phyloP scores from a whole-genome alignment of 2,797 vertebrate species.

The Esox lucius region DNA sequence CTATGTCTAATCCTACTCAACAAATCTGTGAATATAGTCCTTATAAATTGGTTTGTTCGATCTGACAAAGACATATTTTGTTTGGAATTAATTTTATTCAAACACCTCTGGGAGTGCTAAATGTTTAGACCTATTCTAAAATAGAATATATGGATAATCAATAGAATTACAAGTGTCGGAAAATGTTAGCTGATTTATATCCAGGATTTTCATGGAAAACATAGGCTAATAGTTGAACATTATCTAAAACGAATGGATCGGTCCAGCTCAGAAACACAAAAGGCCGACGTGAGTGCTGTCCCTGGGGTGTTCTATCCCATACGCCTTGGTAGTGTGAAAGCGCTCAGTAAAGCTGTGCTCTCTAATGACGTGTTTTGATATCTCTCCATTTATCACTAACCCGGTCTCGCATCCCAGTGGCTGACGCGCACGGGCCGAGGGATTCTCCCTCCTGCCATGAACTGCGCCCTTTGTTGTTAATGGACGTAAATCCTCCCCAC shows the following conservation, averaged over 20 bases:
- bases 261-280: conserved; percentile 63
- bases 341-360: conserved; percentile 66
- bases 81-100: conserved; percentile 13
- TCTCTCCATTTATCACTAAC: conserved; percentile 73
- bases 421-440: conserved; percentile 52
- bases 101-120: conserved; percentile 28
- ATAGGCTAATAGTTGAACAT: conserved; percentile 54
- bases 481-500: conserved; percentile 71
- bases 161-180: conserved; percentile 50
- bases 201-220: conserved; percentile 60
- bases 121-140: background rate
- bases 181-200: conserved; percentile 49
- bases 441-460: conserved; percentile 57
- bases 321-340: conserved; percentile 67
- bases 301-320: conserved; percentile 66
- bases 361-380: conserved; percentile 77
- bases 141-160: conserved; percentile 45
- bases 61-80: background rate
- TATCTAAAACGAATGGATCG: conserved; percentile 62
- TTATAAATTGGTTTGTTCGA: background rate
- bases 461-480: conserved; percentile 68
- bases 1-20: background rate
- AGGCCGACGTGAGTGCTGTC: conserved; percentile 63
- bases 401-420: conserved; percentile 54
- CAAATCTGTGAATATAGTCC: background rate